Base-by-base conservation (phyloP, 2,113 vertebrate genomes). In the Ginglymostoma cirratum region DNA sequence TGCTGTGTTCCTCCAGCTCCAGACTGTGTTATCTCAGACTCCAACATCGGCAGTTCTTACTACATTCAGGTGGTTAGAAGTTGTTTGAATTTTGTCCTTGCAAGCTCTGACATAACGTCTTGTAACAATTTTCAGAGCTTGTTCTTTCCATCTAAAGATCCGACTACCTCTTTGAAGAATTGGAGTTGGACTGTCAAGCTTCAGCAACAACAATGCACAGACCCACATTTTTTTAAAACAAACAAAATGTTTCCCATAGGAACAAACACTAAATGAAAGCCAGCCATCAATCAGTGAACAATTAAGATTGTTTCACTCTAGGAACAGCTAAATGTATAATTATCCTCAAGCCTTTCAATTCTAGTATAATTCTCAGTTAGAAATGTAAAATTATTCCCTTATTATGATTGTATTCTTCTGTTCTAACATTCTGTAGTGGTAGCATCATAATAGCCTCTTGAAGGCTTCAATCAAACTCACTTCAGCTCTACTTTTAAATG, bases 31-130 rank as follows among this genome's bases (percentile, higher is more conserved):
- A 48, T 48, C 48, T 48, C 48, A 48, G 48, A 48, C 48, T 48
- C 48, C 48, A 48, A 2, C 1, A 3, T 2, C 48, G 3, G 48
- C 48, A 48, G 48, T 48, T 48, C 48, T 48, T 48, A 2, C 48
- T 3, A 48, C 3, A 1, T 23, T 66, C 2, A 8, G 34, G n/a
- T 67, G 89, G 65, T 93, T 93, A 93, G 61, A 93, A 67, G 61
- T n/a, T 93, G 89, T 93, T 93, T 66, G 61, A 66, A 66, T 23
- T 93, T 93, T 65, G n/a, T 45, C 89, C 89, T 93, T 93, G 61
- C 21, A n/a, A n/a, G 66, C 66, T 67, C 66, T 38, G 34, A 38
- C 34, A 65, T 67, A 38, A 93, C 66, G 61, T 19, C 55, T 92
- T 92, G 89, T 6, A 65, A 92, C 66, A 15, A 90, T 90, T 61